Evolutionary conservation across 1,140 invertebrate species (phyloP).

Genomic region (Drosophila rhopaloa): DNA sequence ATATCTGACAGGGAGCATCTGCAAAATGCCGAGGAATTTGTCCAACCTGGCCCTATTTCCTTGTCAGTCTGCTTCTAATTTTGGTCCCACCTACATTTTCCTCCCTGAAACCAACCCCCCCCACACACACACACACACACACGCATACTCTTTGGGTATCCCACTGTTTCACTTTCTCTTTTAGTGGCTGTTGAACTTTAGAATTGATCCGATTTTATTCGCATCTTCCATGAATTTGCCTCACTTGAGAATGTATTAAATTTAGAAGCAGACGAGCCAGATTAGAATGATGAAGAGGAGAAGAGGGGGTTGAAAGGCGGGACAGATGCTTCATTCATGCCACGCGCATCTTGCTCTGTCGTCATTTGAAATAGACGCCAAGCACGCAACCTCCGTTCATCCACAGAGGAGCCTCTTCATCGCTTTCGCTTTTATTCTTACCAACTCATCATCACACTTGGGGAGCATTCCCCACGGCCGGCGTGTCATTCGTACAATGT

Average conservation of each 20-base stretch:
- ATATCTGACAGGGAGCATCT: neutral
- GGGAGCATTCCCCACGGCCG: neutral
- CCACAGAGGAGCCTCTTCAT: constrained; percentile 8
- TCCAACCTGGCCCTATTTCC: neutral
- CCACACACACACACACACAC: too few relatives aligned
- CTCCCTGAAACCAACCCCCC: too few relatives aligned
- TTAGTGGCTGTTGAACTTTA: constrained; percentile 71
- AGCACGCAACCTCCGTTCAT: constrained; percentile 17
- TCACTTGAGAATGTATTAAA: constrained; percentile 63
- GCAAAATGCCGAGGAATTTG: neutral
- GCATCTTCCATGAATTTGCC: constrained; percentile 31
- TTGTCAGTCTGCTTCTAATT: constrained; percentile 11
- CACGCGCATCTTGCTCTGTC: constrained; percentile 40
- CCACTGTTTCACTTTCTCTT: constrained; percentile 3
- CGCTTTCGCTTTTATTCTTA: too few relatives aligned
- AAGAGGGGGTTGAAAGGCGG: constrained; percentile 9
- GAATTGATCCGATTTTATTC: constrained; percentile 58
- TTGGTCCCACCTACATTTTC: neutral
- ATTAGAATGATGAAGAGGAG: constrained; percentile 17
- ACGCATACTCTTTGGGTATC: neutral
- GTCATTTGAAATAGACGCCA: constrained; percentile 68
- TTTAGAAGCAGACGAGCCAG: constrained; percentile 48
- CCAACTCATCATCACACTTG: neutral
- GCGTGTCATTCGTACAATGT: constrained; percentile 7
- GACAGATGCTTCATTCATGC: constrained; percentile 59